Conservation (phyloP, 2,888 invertebrate species). For the Mesopsocus fuscifrons region DNA sequence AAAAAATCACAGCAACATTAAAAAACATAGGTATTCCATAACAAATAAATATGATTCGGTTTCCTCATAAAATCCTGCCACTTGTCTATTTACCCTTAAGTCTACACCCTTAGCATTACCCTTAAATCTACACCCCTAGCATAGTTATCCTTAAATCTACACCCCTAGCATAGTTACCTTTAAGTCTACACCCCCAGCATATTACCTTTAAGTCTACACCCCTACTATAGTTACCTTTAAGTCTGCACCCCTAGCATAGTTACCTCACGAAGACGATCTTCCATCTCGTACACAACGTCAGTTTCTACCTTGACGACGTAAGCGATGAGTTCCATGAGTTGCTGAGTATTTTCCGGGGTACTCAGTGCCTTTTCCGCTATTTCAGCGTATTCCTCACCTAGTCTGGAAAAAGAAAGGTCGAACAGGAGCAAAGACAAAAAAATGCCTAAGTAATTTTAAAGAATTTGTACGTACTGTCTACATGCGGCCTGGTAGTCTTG, state of each 20-base stretch:
- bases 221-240: no score
- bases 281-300: constrained; percentile 48
- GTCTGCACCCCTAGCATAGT: no score
- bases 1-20: constrained; percentile 2
- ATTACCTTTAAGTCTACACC: no score
- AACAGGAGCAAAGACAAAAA: constrained; percentile 7
- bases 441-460: constrained; percentile 1
- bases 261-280: constrained; percentile 46
- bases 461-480: constrained; percentile 36
- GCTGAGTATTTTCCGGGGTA: constrained; percentile 64
- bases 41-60: no score
- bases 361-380: constrained; percentile 62
- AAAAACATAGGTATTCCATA: no score
- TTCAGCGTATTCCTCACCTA: constrained; percentile 64
- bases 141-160: no score
- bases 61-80: no score
- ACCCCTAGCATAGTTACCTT: no score
- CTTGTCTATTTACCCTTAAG: no score
- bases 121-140: no score
- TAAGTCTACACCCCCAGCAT: no score
- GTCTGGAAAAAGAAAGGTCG: constrained; percentile 28
- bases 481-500: constrained; percentile 61
- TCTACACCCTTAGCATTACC: no score
- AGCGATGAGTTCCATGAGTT: constrained; percentile 62
- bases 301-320: constrained; percentile 60